Percentiles rank a stretch among this genome's conserved stretches.
Conservation (phyloP, 1,140 invertebrate species). For the Lepidurus apus region DNA sequence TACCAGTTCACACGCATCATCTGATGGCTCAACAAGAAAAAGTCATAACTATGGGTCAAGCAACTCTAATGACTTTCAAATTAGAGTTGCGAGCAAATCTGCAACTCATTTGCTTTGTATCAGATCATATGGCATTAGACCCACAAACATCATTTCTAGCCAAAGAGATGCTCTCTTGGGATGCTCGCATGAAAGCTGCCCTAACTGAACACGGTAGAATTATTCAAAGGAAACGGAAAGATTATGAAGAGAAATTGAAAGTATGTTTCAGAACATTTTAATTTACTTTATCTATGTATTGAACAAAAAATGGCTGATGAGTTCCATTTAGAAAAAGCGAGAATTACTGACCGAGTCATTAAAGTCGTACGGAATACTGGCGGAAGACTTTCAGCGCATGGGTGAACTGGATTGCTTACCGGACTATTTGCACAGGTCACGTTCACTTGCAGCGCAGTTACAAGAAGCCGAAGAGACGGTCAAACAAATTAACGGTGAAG, state of each 20-base stretch:
- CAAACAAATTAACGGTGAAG: constrained; percentile 87
- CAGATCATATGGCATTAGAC: constrained; percentile 28
- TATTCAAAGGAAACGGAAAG: constrained; percentile 70
- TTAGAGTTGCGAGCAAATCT: constrained; percentile 59
- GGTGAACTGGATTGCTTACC: constrained; percentile 80
- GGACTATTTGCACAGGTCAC: constrained; percentile 76
- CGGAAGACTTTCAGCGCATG: constrained; percentile 80
- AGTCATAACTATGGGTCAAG: constrained; percentile 65
- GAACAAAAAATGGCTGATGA: constrained; percentile 12
- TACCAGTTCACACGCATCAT: constrained; percentile 74
- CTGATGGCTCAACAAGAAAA: constrained; percentile 76
- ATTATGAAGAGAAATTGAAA: constrained; percentile 77
- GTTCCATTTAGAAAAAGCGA: constrained; percentile 42
- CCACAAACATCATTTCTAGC: constrained; percentile 19
- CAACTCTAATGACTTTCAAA: constrained; percentile 67
- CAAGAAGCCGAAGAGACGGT: constrained; percentile 69
- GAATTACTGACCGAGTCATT: constrained; percentile 70
- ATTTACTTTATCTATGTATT: constrained; percentile 30
- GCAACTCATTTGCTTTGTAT: constrained; percentile 46
- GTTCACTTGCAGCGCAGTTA: constrained; percentile 63
- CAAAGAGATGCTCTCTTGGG: constrained; percentile 53
- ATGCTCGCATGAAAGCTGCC: constrained; percentile 67
- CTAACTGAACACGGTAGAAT: constrained; percentile 75
- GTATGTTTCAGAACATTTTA: constrained; percentile 48
- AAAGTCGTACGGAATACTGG: constrained; percentile 68